phyloP scores from a whole-genome alignment of 2,888 invertebrate genomes.

The Drosophila acutilabella region DNA sequence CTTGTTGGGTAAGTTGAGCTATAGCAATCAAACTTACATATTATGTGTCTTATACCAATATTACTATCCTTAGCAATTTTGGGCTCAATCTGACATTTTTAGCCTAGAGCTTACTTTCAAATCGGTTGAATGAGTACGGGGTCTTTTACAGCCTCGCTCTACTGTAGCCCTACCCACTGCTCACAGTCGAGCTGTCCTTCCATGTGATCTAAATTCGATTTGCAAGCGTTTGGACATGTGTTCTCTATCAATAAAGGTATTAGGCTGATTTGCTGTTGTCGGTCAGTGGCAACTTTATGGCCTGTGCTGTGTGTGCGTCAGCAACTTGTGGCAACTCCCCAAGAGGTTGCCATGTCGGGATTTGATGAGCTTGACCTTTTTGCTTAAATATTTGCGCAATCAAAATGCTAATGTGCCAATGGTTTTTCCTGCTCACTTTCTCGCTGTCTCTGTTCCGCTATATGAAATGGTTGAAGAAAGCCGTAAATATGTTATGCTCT shows the following conservation, averaged over 20 bases:
- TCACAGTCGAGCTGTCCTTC: neutral
- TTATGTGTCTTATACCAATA: no score
- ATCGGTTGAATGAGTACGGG: no score
- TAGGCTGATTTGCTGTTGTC: constrained; percentile 1
- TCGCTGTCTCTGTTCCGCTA: no score
- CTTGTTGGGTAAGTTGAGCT: no score
- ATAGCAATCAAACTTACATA: no score
- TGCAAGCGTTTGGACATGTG: constrained; percentile 1
- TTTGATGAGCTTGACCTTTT: constrained; percentile 20
- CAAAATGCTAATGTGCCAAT: constrained; percentile 19
- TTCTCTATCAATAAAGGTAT: constrained; percentile 6
- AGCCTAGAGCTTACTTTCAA: no score
- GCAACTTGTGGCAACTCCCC: constrained; percentile 14
- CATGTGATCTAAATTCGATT: neutral
- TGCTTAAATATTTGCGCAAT: constrained; percentile 18
- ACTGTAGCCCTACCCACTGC: no score
- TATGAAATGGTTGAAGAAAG: constrained; percentile 2
- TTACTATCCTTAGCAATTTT: no score
- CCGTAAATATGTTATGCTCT: constrained; percentile 11
- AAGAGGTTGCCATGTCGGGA: constrained; percentile 11
- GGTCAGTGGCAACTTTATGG: constrained; percentile 3
- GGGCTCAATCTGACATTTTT: no score
- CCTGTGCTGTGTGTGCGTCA: constrained; percentile 4
- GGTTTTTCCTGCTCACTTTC: neutral
- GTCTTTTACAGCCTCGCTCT: no score